These are phyloP conservation scores for Lepidocolaptes lacrymiger DNA, from an alignment of 2,797 vertebrate species.

Conservation along the genomic window DNA sequence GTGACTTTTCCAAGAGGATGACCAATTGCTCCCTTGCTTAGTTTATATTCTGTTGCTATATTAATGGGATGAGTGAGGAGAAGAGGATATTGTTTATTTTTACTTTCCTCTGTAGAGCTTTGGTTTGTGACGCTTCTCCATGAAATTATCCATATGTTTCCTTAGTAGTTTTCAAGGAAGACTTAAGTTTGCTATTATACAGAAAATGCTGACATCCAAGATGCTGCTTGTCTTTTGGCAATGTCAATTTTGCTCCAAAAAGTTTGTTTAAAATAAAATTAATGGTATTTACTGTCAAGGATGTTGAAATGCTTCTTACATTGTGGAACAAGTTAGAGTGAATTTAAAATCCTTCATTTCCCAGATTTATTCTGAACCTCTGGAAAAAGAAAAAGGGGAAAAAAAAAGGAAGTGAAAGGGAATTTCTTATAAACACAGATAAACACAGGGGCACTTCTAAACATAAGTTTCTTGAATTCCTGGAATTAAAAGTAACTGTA, in stretches of 20 bases:
- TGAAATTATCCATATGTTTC: slow-evolving; percentile 36
- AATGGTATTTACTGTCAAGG: background rate
- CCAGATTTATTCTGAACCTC: background rate
- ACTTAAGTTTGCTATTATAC: background rate
- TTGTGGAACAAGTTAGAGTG: background rate
- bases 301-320: background rate
- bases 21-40: background rate
- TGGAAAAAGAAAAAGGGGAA: background rate
- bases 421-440: background rate
- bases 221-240: background rate
- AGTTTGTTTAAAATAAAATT: background rate
- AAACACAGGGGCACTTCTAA: background rate
- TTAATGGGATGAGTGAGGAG: background rate
- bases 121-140: background rate
- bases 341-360: background rate
- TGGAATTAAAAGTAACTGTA: background rate
- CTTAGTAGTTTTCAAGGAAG: background rate
- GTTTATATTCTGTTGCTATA: slow-evolving; percentile 26
- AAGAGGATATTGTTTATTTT: slow-evolving; percentile 17
- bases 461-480: background rate
- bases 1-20: background rate
- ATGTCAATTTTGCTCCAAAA: background rate
- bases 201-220: background rate
- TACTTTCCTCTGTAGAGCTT: background rate
- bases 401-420: too few relatives aligned